These are phyloP conservation scores for Noctua janthina DNA, from an alignment of 2,888 invertebrate genomes.

Conservation along the genomic window DNA sequence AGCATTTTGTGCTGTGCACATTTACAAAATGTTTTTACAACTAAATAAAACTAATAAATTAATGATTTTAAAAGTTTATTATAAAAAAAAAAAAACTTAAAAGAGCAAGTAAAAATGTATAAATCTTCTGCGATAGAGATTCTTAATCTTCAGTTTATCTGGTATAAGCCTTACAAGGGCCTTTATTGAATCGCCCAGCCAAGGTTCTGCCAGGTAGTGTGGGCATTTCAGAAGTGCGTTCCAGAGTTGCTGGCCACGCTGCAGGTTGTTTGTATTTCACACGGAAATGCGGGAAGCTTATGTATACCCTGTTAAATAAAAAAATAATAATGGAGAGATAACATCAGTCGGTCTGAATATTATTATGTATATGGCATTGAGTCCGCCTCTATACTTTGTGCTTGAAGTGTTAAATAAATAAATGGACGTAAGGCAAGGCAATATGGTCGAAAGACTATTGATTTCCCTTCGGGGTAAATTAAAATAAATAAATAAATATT, in stretches of 20 bases:
- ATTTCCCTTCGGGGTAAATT: too few relatives aligned
- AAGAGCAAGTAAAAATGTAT: background rate
- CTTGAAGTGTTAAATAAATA: too few relatives aligned
- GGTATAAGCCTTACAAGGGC: conserved; percentile 84
- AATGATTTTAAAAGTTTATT: background rate
- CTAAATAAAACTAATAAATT: background rate
- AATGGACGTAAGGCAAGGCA: too few relatives aligned
- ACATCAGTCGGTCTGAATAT: background rate
- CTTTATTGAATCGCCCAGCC: conserved; percentile 86
- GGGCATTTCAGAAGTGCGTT: conserved; percentile 82
- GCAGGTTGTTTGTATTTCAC: conserved; percentile 89
- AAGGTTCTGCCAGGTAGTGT: conserved; percentile 87
- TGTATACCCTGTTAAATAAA: conserved; percentile 83
- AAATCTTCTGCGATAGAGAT: background rate
- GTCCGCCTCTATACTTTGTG: too few relatives aligned
- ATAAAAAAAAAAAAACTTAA: background rate
- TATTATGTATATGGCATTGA: too few relatives aligned
- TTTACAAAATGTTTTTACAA: background rate
- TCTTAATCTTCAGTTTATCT: conserved; percentile 15
- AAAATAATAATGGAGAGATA: background rate
- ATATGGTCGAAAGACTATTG: too few relatives aligned
- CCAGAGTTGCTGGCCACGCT: conserved; percentile 84
- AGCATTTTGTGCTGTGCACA: background rate
- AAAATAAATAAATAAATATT: too few relatives aligned
- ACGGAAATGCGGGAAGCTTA: conserved; percentile 88